phyloP scores from a whole-genome alignment of 2,888 invertebrate genomes.

The Rhaphigaster nebulosa region DNA sequence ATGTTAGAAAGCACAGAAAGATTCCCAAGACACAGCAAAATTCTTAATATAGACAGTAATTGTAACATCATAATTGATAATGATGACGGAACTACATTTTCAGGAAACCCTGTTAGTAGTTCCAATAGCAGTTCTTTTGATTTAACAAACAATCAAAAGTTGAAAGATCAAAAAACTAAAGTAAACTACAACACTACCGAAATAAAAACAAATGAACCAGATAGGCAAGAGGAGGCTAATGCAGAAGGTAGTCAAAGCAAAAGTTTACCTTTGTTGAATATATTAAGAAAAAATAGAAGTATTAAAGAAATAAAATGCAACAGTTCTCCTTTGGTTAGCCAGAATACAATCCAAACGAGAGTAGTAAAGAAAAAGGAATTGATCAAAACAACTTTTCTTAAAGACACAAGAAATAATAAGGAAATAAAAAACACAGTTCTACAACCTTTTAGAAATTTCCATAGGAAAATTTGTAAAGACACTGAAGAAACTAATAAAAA shows the following conservation, averaged over 20 bases:
- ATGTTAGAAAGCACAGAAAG: not conserved
- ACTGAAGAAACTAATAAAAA: not conserved
- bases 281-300: not conserved
- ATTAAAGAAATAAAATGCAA: not conserved
- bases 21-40: not conserved
- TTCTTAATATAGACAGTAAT: not conserved
- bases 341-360: not conserved
- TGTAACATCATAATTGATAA: not conserved
- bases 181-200: not conserved
- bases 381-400: not conserved
- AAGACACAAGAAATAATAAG: not conserved
- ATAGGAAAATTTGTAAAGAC: not conserved
- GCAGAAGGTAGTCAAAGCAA: slow-evolving; percentile 8
- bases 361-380: not conserved
- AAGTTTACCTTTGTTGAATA: slow-evolving; percentile 4
- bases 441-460: not conserved
- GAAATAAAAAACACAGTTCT: not conserved
- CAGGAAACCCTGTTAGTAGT: not conserved
- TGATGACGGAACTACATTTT: not conserved
- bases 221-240: not conserved
- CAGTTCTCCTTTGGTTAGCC: slow-evolving; percentile 2
- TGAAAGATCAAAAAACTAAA: not conserved
- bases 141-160: not conserved
- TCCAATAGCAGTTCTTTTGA: not conserved
- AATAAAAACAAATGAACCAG: not conserved